Base-by-base conservation (phyloP, 2,888 invertebrate genomes). In the Argyresthia albistria region DNA sequence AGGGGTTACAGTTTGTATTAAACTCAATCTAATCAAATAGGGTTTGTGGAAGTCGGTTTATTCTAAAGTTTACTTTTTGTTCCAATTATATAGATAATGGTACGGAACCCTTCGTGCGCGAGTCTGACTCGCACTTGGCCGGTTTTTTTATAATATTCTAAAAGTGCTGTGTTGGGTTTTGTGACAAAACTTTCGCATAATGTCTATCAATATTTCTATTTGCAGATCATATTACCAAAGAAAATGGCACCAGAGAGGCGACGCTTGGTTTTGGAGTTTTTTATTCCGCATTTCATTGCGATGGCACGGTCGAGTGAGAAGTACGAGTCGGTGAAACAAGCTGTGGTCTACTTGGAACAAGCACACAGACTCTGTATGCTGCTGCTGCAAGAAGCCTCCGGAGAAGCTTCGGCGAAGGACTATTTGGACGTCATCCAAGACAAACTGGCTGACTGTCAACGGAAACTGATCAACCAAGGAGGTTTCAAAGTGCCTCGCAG, bases 211-310 rank as follows among this genome's bases (percentile, higher is more conserved):
- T 14, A 25, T 12, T 4, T n/a, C 43, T 50, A 48, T 56, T 80
- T 76, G 43, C 74, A 88, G 88, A 70, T 76, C 55, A 76, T 78
- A 56, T 54, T 88, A 55, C 83, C 84, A 35, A 50, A 67, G 8
- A 81, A 78, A 65, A 71, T 93, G 69, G 91, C 92, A 53, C 67
- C 88, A 1, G 82, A 90, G 55, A 88, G 93, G 50, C 84, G 91
- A 48, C 86, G 90, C n/a, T 73, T 89, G 53, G 80, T 95, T 1
- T 71, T 95, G 0, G 90, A 91, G 65, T 91, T 93, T 63, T 93
- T 95, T 61, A 90, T 94, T 50, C 83, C 90, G 14, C 93, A 94
- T 63, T 92, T 93, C 61, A 89, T 94, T 39, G 88, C 90, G 51
- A 93, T 95, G 89, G 91, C 93, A 0, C 88, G 90, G 52, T 89